Conservation (phyloP, 2,797 vertebrate species). For the Sandelia bainsii region DNA sequence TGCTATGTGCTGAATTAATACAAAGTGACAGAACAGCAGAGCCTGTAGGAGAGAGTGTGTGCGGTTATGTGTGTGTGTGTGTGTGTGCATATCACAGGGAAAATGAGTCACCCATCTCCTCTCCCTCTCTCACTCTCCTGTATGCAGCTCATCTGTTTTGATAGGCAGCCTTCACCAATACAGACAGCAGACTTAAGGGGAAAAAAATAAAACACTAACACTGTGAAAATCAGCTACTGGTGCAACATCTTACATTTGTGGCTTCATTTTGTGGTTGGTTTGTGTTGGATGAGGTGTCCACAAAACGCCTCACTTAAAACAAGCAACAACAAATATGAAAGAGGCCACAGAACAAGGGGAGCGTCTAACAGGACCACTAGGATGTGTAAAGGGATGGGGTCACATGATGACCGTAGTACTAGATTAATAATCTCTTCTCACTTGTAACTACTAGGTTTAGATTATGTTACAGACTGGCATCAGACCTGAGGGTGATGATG, state of each 20-base stretch:
- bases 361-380: too few species aligned
- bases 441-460: too few species aligned
- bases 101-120: slow-evolving; percentile 68
- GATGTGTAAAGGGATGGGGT: too few species aligned
- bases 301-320: slow-evolving; percentile 20
- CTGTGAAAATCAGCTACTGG: background rate
- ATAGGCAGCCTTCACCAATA: slow-evolving; percentile 54
- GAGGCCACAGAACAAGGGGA: too few species aligned
- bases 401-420: too few species aligned
- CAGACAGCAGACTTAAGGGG: slow-evolving; percentile 14
- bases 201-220: background rate
- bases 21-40: slow-evolving; percentile 73
- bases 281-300: slow-evolving; percentile 1
- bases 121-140: slow-evolving; percentile 38
- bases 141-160: slow-evolving; percentile 54
- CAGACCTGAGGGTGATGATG: too few species aligned
- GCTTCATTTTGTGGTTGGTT: slow-evolving; percentile 13
- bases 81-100: slow-evolving; percentile 50
- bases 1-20: slow-evolving; percentile 61
- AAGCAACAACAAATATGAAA: background rate
- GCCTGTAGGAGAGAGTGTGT: slow-evolving; percentile 51
- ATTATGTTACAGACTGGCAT: too few species aligned
- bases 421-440: too few species aligned
- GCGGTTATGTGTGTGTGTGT: slow-evolving; percentile 32
- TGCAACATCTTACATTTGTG: background rate